phyloP scores from a whole-genome alignment of 2,888 invertebrate species.

The Noctua pronuba region DNA sequence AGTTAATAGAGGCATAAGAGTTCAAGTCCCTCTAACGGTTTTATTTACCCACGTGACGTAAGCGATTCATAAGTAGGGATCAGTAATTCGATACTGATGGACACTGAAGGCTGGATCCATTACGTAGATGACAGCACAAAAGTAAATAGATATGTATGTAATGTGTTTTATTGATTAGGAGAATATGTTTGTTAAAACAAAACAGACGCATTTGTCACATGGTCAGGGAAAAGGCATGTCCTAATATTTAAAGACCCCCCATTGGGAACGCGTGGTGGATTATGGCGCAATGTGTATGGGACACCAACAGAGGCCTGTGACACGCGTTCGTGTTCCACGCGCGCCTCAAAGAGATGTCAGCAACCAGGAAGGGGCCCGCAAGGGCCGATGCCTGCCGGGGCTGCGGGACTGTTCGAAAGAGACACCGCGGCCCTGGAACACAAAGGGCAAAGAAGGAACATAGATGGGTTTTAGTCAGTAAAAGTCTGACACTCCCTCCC shows the following conservation, averaged over 20 bases:
- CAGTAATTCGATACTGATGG: conserved; percentile 48
- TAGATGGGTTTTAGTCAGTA: too few relatives aligned
- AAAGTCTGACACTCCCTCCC: too few relatives aligned
- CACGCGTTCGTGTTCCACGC: too few relatives aligned
- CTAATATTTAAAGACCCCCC: background rate
- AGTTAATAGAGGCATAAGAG: background rate
- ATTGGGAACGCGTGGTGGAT: background rate
- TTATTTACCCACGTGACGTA: conserved; percentile 41
- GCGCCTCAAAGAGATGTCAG: too few relatives aligned
- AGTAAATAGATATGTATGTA: background rate
- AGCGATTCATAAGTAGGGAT: conserved; percentile 44
- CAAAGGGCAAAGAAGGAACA: too few relatives aligned
- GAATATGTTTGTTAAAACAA: background rate
- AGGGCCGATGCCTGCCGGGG: too few relatives aligned
- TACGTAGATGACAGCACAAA: conserved; percentile 17
- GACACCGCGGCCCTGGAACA: too few relatives aligned
- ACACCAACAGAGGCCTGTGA: background rate
- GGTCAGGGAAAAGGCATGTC: background rate
- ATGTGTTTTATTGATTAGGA: background rate
- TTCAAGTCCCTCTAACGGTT: conserved; percentile 34
- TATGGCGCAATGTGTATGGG: background rate
- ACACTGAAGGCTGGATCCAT: conserved; percentile 33
- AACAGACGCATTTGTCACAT: background rate
- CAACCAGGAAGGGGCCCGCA: too few relatives aligned
- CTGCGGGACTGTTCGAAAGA: too few relatives aligned